Percentiles rank a stretch among this genome's conserved stretches.
These are phyloP conservation scores for Ictidomys tridecemlineatus DNA, from an alignment of 2,113 vertebrate genomes.

Conservation along the genomic window DNA sequence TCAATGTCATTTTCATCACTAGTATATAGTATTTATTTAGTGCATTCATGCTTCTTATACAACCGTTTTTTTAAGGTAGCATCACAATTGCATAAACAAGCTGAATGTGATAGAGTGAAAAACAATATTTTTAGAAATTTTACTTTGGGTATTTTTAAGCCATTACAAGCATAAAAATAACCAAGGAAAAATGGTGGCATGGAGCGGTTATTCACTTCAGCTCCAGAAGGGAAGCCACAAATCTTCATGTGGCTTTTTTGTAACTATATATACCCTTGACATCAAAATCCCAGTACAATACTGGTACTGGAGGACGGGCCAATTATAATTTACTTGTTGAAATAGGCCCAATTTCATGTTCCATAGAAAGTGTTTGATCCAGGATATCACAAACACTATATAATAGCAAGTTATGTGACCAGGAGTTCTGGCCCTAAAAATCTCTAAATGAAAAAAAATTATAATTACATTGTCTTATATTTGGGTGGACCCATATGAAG, in stretches of 20 bases:
- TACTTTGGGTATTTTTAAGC: neutral
- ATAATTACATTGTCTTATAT: neutral
- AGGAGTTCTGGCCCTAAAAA: neutral
- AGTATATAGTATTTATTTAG: slow-evolving; percentile 23
- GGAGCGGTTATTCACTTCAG: neutral
- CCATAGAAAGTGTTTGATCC: neutral
- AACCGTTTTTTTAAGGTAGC: slow-evolving; percentile 19
- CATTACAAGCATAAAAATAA: neutral
- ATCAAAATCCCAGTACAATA: neutral
- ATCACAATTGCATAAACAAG: neutral
- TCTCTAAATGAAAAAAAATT: slow-evolving; percentile 4
- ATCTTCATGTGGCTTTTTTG: too few species aligned
- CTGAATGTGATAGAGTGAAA: slow-evolving; percentile 4
- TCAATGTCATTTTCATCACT: neutral
- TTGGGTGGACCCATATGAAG: neutral
- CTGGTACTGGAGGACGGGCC: neutral
- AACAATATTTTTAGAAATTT: slow-evolving; percentile 44
- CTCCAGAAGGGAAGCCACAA: neutral
- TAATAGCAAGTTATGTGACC: neutral
- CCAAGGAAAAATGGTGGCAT: neutral
- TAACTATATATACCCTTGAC: neutral
- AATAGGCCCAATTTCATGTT: neutral
- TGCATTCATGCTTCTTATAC: neutral
- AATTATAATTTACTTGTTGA: neutral
- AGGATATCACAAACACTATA: neutral